Evolutionary conservation across 23 tunicate genomes (phyloP).

Genomic region (Trididemnum miniatum): DNA sequence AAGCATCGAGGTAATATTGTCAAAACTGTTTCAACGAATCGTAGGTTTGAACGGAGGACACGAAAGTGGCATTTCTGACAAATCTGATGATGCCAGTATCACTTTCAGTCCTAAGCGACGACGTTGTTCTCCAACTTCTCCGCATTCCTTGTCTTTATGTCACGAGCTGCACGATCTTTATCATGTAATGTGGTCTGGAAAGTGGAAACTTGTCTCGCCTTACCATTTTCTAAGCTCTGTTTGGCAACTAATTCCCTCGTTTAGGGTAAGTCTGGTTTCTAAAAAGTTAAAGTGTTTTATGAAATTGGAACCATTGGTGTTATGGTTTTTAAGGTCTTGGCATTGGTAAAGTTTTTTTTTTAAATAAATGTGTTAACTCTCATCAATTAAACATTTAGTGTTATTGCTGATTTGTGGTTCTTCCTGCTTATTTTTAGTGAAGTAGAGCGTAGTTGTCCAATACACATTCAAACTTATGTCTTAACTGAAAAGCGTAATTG

Average conservation of each 20-base stretch:
- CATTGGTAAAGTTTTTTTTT: too few species aligned
- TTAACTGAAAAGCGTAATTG: too few species aligned
- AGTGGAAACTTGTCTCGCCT: constrained; percentile 94
- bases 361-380: too few species aligned
- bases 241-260: constrained; percentile 91
- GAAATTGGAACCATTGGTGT: too few species aligned
- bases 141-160: constrained; percentile 61
- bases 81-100: not conserved
- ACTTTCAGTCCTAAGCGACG: constrained; percentile 12
- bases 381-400: too few species aligned
- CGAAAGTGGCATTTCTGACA: constrained; percentile 18
- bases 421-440: too few species aligned
- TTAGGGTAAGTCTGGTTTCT: constrained; percentile 64
- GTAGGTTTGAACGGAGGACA: constrained; percentile 37
- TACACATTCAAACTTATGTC: too few species aligned
- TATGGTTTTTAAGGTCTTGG: too few species aligned
- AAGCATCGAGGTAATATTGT: not conserved
- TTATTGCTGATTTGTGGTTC: too few species aligned
- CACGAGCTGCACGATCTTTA: constrained; percentile 82
- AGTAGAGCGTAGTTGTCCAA: too few species aligned
- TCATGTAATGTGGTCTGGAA: constrained; percentile 96
- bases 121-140: not conserved
- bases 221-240: constrained; percentile 87
- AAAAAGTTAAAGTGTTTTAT: too few species aligned
- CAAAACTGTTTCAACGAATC: not conserved